Evolutionary conservation across 2,888 invertebrate genomes (phyloP).

Genomic region (Deroplatys truncata): DNA sequence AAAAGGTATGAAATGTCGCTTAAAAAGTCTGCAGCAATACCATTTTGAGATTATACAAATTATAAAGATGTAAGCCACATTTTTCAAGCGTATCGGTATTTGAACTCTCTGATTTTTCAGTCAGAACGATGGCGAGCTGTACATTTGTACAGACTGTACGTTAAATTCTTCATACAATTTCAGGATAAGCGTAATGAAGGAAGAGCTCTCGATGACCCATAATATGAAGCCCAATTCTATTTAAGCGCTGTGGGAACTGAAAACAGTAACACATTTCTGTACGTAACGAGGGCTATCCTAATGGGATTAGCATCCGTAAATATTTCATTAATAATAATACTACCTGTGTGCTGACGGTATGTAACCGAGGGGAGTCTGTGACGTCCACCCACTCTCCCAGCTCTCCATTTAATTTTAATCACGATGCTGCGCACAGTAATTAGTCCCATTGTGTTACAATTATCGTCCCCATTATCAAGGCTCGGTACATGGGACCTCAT

Average conservation of each 20-base stretch:
- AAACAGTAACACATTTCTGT: neutral
- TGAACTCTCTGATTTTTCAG: no score
- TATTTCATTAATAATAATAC: conserved; percentile 15
- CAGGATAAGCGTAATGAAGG: neutral
- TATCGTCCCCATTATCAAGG: conserved; percentile 26
- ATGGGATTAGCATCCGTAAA: conserved; percentile 9
- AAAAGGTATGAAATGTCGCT: no score
- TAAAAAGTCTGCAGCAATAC: no score
- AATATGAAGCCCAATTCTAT: neutral
- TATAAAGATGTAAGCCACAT: no score
- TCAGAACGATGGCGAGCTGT: no score
- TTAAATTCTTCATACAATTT: neutral
- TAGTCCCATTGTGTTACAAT: conserved; percentile 27
- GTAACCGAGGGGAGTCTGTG: neutral
- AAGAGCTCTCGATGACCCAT: neutral
- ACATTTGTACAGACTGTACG: neutral
- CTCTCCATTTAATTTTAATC: conserved; percentile 23
- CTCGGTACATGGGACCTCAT: conserved; percentile 24
- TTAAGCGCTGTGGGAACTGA: neutral
- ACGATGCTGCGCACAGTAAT: conserved; percentile 24
- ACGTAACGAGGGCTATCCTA: neutral
- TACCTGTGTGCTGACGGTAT: neutral
- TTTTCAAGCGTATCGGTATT: no score
- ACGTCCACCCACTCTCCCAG: neutral
- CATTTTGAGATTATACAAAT: no score